Evolutionary conservation across 2,113 vertebrate species (phyloP).

Genomic region (Vombatus ursinus): DNA sequence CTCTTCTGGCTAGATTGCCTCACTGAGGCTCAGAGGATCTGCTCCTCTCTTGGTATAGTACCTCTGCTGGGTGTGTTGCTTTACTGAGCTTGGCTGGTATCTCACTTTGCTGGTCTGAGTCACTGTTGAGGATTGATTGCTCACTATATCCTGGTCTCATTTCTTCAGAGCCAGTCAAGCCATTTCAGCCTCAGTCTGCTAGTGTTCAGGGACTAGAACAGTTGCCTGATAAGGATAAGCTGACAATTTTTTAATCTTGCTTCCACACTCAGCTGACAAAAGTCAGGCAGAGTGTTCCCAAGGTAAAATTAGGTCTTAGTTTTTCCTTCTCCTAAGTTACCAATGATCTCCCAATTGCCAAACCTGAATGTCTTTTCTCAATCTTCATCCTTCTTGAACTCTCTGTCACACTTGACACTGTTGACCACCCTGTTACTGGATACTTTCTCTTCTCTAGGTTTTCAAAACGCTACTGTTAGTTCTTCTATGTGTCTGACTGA

Average conservation of each 20-base stretch:
- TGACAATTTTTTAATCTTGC: not conserved
- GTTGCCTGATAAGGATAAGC: not conserved
- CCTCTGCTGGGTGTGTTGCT: not conserved
- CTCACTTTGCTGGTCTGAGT: not conserved
- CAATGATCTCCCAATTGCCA: not conserved
- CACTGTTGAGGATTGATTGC: not conserved
- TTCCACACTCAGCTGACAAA: not conserved
- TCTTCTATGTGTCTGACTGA: too few relatives aligned
- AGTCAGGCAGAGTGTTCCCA: not conserved
- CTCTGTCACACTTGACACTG: too few relatives aligned
- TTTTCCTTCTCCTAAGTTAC: not conserved
- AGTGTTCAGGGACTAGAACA: not conserved
- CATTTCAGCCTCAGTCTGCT: not conserved
- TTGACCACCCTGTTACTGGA: too few relatives aligned
- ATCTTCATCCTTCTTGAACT: too few relatives aligned
- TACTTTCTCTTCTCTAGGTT: too few relatives aligned
- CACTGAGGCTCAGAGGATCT: not conserved
- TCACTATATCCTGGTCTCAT: not conserved
- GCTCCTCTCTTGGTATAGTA: not conserved
- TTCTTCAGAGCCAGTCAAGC: not conserved
- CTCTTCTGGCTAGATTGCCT: not conserved
- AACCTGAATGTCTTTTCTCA: too few relatives aligned
- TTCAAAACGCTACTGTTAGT: too few relatives aligned
- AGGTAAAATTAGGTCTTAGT: not conserved
- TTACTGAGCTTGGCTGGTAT: not conserved